Conservation (phyloP, 2,888 invertebrate species). For the Dryadula phaetusa region DNA sequence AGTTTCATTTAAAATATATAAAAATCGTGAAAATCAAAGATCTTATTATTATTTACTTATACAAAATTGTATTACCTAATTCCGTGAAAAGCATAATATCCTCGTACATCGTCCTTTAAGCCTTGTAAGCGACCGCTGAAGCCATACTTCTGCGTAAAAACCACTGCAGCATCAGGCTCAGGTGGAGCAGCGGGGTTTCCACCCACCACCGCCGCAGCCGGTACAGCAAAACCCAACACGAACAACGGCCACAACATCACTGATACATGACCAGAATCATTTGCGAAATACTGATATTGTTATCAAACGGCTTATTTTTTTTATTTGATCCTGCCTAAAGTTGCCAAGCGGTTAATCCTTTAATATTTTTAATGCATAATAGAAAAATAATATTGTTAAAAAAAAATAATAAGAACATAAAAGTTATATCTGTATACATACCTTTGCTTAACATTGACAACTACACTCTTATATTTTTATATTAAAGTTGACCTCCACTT, state of each 20-base stretch:
- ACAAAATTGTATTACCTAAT: constrained; percentile 78
- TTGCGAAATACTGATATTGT: constrained; percentile 18
- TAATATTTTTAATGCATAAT: not conserved
- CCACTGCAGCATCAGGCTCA: constrained; percentile 88
- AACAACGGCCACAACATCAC: constrained; percentile 59
- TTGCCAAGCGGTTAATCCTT: not conserved
- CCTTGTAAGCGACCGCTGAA: constrained; percentile 87
- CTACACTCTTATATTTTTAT: not conserved
- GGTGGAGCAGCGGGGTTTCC: constrained; percentile 87
- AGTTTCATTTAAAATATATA: too few relatives aligned
- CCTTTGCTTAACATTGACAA: not conserved
- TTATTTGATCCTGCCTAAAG: not conserved
- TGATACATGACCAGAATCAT: constrained; percentile 43
- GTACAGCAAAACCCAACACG: constrained; percentile 49
- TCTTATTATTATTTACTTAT: not conserved
- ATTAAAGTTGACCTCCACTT: constrained; percentile 3
- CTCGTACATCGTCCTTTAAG: constrained; percentile 82
- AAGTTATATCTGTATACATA: too few relatives aligned
- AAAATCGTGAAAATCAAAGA: too few relatives aligned
- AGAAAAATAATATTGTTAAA: too few relatives aligned
- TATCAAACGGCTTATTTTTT: constrained; percentile 17
- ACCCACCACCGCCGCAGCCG: constrained; percentile 85
- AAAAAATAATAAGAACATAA: too few relatives aligned
- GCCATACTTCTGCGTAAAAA: constrained; percentile 86
- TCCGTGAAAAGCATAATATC: constrained; percentile 89